phyloP scores from a whole-genome alignment of 2,888 invertebrate genomes.

The Noctua pronuba region DNA sequence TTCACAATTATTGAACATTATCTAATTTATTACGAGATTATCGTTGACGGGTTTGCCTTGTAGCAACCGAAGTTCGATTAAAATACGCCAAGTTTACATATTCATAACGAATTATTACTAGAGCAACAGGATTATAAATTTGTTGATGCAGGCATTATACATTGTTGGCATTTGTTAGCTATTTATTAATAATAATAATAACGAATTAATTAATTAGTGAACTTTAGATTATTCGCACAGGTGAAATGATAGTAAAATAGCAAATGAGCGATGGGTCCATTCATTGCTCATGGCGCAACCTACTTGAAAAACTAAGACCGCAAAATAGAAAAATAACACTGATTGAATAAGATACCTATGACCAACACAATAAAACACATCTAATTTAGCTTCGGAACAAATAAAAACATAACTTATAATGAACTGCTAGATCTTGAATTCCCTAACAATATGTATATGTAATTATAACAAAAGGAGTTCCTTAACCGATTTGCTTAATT shows the following conservation, averaged over 20 bases:
- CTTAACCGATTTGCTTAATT: background rate
- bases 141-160: constrained; percentile 53
- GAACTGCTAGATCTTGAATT: constrained; percentile 14
- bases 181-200: constrained; percentile 28
- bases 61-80: constrained; percentile 73
- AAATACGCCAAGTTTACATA: constrained; percentile 68
- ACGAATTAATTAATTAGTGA: constrained; percentile 7
- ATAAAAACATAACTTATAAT: background rate
- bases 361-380: background rate
- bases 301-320: background rate
- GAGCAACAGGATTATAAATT: constrained; percentile 57
- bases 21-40: constrained; percentile 72
- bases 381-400: background rate
- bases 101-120: constrained; percentile 59
- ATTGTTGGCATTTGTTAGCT: constrained; percentile 32
- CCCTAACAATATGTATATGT: background rate
- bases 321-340: background rate
- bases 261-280: constrained; percentile 36
- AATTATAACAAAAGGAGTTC: constrained; percentile 12
- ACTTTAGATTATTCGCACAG: constrained; percentile 11
- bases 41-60: constrained; percentile 77
- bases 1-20: constrained; percentile 55
- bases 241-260: constrained; percentile 23
- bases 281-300: constrained; percentile 31
- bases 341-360: background rate